Percentiles rank a stretch among this genome's conserved stretches.
phyloP scores from a whole-genome alignment of 2,113 vertebrate species.

The Etia nguti region DNA sequence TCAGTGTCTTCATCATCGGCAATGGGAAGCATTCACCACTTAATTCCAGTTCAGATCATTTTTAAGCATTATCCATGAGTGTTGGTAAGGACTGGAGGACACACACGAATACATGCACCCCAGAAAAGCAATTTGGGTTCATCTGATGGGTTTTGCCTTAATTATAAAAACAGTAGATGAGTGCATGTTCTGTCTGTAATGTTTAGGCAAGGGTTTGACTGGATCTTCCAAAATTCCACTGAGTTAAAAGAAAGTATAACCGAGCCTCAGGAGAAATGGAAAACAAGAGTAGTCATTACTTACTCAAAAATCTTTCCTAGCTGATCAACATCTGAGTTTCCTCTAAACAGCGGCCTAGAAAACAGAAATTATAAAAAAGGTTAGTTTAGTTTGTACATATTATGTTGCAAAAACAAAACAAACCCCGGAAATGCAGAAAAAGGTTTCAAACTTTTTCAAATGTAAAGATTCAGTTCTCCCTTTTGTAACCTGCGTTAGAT shows the following conservation, averaged over 20 bases:
- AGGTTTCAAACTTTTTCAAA: not conserved
- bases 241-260: not conserved
- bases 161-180: not conserved
- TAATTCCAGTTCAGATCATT: not conserved
- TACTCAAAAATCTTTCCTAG: slow-evolving; percentile 99
- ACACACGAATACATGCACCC: not conserved
- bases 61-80: not conserved
- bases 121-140: not conserved
- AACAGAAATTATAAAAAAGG: slow-evolving; percentile 35
- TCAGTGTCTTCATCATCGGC: not conserved
- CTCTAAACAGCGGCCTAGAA: slow-evolving; percentile 89
- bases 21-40: not conserved
- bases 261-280: not conserved
- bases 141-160: not conserved
- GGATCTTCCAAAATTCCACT: not conserved
- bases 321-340: slow-evolving; percentile 97
- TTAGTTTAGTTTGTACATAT: not conserved
- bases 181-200: not conserved
- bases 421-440: not conserved
- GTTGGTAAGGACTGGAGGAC: not conserved
- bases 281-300: slow-evolving; percentile 65
- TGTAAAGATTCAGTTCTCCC: not conserved
- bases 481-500: not conserved
- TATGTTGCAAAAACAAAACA: not conserved
- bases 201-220: not conserved